A percentile compares a stretch with the other conserved stretches of the same genome.
These are phyloP conservation scores for Oedothorax gibbosus DNA, from an alignment of 1,140 invertebrate species.

Conservation along the genomic window DNA sequence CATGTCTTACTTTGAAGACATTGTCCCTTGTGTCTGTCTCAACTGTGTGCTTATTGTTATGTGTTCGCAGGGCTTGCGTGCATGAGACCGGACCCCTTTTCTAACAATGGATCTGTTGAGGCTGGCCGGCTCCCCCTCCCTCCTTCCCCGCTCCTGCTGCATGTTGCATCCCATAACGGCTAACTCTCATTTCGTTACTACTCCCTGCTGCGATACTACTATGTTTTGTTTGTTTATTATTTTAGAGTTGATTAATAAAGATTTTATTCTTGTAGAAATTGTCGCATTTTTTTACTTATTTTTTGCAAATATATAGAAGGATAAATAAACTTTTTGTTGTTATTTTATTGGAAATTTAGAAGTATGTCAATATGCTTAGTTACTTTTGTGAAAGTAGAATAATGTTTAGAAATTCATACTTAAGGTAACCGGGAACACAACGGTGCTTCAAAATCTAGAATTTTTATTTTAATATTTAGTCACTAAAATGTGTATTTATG, in stretches of 20 bases:
- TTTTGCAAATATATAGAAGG: too few species aligned
- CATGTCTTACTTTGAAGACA: background rate
- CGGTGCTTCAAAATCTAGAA: too few species aligned
- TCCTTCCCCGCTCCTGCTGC: background rate
- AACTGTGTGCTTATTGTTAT: conserved; percentile 20
- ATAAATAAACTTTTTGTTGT: too few species aligned
- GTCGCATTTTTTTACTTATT: background rate
- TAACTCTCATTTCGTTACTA: conserved; percentile 27
- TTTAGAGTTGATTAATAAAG: conserved; percentile 39
- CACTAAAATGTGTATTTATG: too few species aligned
- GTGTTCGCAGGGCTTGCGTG: conserved; percentile 48
- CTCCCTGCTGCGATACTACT: conserved; percentile 12
- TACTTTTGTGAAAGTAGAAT: too few species aligned
- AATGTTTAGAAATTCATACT: too few species aligned
- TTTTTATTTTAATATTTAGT: too few species aligned
- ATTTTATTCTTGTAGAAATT: conserved; percentile 26
- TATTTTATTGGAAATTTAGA: too few species aligned
- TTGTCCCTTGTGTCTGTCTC: background rate
- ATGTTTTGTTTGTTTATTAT: background rate
- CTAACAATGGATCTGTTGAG: background rate
- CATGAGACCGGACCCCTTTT: conserved; percentile 15
- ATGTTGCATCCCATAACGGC: conserved; percentile 37
- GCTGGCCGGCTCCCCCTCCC: background rate
- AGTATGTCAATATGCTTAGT: too few species aligned
- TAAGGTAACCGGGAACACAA: too few species aligned